Evolutionary conservation across 2,888 invertebrate genomes (phyloP), one percentile per base, ranked within the genome.

Genomic region (Sinelater perroti): DNA sequence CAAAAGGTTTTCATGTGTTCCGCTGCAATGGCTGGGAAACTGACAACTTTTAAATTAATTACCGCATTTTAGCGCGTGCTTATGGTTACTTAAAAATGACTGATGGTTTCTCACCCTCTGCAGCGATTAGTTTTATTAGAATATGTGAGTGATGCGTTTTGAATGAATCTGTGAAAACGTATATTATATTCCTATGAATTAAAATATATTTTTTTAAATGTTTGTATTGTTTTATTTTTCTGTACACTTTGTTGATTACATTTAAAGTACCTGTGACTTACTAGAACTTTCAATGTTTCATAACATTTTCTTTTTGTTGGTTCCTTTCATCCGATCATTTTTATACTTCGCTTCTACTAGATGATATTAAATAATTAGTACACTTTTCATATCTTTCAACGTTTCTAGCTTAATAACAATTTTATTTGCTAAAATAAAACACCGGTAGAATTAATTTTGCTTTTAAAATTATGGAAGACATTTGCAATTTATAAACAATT

Each of bases 1-100:
- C 18, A 31, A 46, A 6, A 11, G 31, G 28, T 17, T 30, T 38
- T 28, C 8, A 50, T 50, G 50, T 50, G 50, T 50, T 50, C 50
- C 40, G n/a, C 36, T 50, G 50, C 28, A 50, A 21, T 26, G 28
- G 50, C 50, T 50, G 50, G 30, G 40, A 50, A 50, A 50, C 31
- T 28, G 30, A 50, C 20, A 30, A 50, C 28, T 40, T 50, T 50
- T 40, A 40, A 24, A 1, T 21, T 24, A 40, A 24, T 24, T 14
- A 24, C 16, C 13, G 13, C 30, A 10, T n/a, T 35, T 26, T 38
- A 40, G 30, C 40, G 50, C n/a, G n/a, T n/a, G 40, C 28, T 46
- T 42, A 47, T 47, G 14, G 21, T 20, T 17, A n/a, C n/a, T n/a
- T n/a, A n/a, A n/a, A n/a, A n/a, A 40, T 20, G 50, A 50, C 50